phyloP scores from a whole-genome alignment of 2,797 vertebrate genomes.

The Enteromius afrohamiltoni region DNA sequence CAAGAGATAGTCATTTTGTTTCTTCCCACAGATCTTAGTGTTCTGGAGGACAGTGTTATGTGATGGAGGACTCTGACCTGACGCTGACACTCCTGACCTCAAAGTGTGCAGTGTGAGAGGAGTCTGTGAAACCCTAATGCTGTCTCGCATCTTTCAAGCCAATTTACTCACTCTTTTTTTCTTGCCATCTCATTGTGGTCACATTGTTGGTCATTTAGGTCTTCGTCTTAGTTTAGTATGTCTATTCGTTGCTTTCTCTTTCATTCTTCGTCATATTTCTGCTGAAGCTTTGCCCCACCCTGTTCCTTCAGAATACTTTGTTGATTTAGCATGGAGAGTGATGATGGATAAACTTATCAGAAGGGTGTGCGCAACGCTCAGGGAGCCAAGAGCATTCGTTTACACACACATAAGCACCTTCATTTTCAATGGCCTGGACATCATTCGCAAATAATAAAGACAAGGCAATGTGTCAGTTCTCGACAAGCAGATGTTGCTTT shows the following conservation, averaged over 20 bases:
- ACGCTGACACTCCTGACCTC: slow-evolving; percentile 49
- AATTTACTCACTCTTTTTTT: neutral
- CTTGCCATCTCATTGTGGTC: slow-evolving; percentile 7
- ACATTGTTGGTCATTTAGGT: neutral
- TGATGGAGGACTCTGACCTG: slow-evolving; percentile 56
- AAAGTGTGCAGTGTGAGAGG: slow-evolving; percentile 25
- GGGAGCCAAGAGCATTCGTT: slow-evolving; percentile 19
- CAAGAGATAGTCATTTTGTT: neutral
- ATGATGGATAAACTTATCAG: slow-evolving; percentile 50
- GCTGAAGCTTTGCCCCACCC: slow-evolving; percentile 20
- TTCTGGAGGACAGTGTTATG: slow-evolving; percentile 1
- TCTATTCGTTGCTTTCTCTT: slow-evolving; percentile 16
- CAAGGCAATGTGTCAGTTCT: slow-evolving; percentile 11
- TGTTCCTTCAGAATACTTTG: slow-evolving; percentile 25
- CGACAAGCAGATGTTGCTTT: neutral
- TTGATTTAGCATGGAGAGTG: slow-evolving; percentile 31
- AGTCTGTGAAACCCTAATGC: slow-evolving; percentile 45
- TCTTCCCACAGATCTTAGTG: slow-evolving; percentile 7
- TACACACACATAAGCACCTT: neutral
- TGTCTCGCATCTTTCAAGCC: neutral
- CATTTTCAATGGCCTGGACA: neutral
- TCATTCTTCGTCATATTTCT: slow-evolving; percentile 21
- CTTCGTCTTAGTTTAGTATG: neutral
- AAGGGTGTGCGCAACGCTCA: slow-evolving; percentile 14
- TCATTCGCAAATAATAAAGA: slow-evolving; percentile 26